Percentiles rank a stretch among this genome's conserved stretches.
These are phyloP conservation scores for Lissonota sp. DNA, from an alignment of 2,888 invertebrate species.

Conservation along the genomic window DNA sequence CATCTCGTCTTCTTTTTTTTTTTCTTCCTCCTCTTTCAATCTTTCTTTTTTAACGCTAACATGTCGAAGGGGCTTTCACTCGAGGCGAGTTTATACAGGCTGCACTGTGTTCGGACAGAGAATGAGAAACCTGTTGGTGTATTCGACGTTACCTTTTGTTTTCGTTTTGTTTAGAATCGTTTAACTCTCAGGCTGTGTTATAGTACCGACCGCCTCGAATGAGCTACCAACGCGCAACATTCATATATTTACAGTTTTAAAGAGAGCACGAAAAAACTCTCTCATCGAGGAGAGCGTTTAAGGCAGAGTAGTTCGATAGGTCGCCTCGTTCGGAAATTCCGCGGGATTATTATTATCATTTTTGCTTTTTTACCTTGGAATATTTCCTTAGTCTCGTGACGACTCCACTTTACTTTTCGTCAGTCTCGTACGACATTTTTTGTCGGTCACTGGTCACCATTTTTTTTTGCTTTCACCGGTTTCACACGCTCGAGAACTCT, in stretches of 20 bases:
- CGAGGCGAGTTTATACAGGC: conserved; percentile 2
- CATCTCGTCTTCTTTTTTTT: conserved; percentile 33
- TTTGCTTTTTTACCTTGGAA: conserved; percentile 56
- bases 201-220: conserved; percentile 24
- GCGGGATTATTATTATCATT: conserved; percentile 66
- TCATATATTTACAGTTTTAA: conserved; percentile 59
- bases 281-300: conserved; percentile 64
- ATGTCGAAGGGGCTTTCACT: conserved; percentile 5
- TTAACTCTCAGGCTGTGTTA: conserved; percentile 3
- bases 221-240: conserved; percentile 68
- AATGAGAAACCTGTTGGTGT: conserved; percentile 19
- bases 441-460: conserved; percentile 53
- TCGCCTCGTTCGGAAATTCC: conserved; percentile 62
- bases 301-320: conserved; percentile 74
- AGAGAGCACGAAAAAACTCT: conserved; percentile 30
- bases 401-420: conserved; percentile 5
- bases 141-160: conserved; percentile 37
- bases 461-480: conserved; percentile 52
- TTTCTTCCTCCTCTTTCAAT: conserved; percentile 29
- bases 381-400: conserved; percentile 54
- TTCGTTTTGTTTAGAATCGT: conserved; percentile 12
- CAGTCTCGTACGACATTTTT: conserved; percentile 32
- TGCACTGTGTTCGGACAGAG: conserved; percentile 9
- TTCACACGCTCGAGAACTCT: conserved; percentile 40
- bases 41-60: conserved; percentile 33